Conservation (phyloP, 2,888 invertebrate species). For the Rhagonycha fulva region DNA sequence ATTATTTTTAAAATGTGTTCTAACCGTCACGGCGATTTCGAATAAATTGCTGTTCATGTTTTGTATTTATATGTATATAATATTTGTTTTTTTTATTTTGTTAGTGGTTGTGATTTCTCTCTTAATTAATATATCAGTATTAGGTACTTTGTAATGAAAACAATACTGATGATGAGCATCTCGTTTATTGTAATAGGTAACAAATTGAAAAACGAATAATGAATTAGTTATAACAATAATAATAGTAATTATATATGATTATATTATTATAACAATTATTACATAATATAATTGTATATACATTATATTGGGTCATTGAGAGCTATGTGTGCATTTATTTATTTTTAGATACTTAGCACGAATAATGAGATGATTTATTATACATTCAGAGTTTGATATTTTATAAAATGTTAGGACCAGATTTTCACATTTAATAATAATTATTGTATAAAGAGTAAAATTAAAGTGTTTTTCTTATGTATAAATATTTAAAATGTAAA, state of each 20-base stretch:
- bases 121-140: conserved; percentile 28
- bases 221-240: background rate
- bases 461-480: conserved; percentile 33
- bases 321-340: conserved; percentile 19
- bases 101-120: conserved; percentile 27
- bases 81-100: conserved; percentile 8
- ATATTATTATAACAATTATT: background rate
- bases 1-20: background rate
- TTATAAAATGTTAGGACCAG: conserved; percentile 50
- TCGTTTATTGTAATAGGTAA: background rate
- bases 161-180: conserved; percentile 7
- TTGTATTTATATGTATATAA: background rate
- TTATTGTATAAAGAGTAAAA: conserved; percentile 31
- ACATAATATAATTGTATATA: background rate
- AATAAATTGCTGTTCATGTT: background rate
- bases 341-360: conserved; percentile 14
- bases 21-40: background rate
- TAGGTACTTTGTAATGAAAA: conserved; percentile 10
- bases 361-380: conserved; percentile 14
- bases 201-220: background rate
- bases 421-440: conserved; percentile 49
- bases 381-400: conserved; percentile 34
- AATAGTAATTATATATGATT: background rate
- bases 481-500: conserved; percentile 27
- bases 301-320: background rate